These are phyloP conservation scores for Ormyrus nitidulus DNA, from an alignment of 2,888 invertebrate genomes.

Conservation along the genomic window DNA sequence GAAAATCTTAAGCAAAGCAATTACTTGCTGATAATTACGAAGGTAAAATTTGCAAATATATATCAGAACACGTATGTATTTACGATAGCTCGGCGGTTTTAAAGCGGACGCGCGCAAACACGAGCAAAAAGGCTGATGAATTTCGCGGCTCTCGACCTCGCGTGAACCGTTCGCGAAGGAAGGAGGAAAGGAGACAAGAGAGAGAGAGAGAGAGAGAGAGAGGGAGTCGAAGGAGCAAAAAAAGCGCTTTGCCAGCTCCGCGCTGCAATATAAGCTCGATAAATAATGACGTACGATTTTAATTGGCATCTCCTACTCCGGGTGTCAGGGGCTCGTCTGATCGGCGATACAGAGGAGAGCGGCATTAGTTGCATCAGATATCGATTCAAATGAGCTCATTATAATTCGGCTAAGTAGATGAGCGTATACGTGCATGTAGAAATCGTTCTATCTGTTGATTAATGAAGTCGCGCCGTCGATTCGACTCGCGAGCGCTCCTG, in stretches of 20 bases:
- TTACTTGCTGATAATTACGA: neutral
- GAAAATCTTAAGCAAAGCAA: too few species aligned
- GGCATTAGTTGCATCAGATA: slow-evolving; percentile 69
- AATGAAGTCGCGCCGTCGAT: slow-evolving; percentile 57
- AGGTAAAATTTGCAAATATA: neutral
- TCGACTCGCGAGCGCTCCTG: slow-evolving; percentile 19
- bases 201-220: neutral
- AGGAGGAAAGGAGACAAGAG: neutral
- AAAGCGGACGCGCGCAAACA: slow-evolving; percentile 7
- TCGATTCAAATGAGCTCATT: slow-evolving; percentile 71
- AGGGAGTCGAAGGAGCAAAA: slow-evolving; percentile 3
- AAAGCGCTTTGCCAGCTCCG: slow-evolving; percentile 25
- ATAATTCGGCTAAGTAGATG: slow-evolving; percentile 67
- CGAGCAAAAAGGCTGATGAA: slow-evolving; percentile 33
- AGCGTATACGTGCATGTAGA: slow-evolving; percentile 55
- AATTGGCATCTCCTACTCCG: slow-evolving; percentile 61
- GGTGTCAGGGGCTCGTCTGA: slow-evolving; percentile 55
- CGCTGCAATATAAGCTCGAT: slow-evolving; percentile 61
- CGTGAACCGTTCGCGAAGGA: slow-evolving; percentile 18
- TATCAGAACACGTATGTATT: neutral
- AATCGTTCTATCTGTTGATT: slow-evolving; percentile 60
- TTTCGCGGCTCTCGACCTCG: slow-evolving; percentile 43
- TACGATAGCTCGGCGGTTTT: neutral
- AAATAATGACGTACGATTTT: slow-evolving; percentile 68
- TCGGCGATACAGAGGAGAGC: slow-evolving; percentile 65